Conservation (phyloP, 2,797 vertebrate species). For the Cirrhinus molitorella region DNA sequence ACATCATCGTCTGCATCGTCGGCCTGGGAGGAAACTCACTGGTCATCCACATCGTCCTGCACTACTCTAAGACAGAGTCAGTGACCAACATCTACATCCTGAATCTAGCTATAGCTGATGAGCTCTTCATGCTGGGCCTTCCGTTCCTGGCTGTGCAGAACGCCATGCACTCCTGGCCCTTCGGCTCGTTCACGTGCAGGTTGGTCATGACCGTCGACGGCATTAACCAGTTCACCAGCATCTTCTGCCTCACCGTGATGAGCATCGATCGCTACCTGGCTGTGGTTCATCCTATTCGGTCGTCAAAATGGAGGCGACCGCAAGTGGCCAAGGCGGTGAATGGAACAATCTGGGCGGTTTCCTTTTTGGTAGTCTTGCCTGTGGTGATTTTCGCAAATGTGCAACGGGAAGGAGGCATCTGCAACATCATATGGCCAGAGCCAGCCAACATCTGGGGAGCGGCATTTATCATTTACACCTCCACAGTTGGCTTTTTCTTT, state of each 20-base stretch:
- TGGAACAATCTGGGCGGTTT: slow-evolving; percentile 88
- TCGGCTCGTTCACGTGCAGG: slow-evolving; percentile 91
- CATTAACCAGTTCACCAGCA: slow-evolving; percentile 97
- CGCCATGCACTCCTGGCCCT: slow-evolving; percentile 92
- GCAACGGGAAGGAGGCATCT: slow-evolving; percentile 84
- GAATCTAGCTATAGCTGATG: slow-evolving; percentile 93
- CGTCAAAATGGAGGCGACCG: slow-evolving; percentile 91
- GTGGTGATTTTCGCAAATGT: slow-evolving; percentile 91
- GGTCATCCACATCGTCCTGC: slow-evolving; percentile 95
- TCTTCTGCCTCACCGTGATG: slow-evolving; percentile 97
- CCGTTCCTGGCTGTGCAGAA: slow-evolving; percentile 96
- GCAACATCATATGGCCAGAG: slow-evolving; percentile 95
- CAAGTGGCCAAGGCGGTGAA: slow-evolving; percentile 91
- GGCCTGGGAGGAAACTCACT: slow-evolving; percentile 92
- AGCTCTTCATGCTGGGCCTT: slow-evolving; percentile 94
- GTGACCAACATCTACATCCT: slow-evolving; percentile 99
- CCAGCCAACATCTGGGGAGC: slow-evolving; percentile 88
- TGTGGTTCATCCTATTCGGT: slow-evolving; percentile 92
- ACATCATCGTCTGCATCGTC: slow-evolving; percentile 88
- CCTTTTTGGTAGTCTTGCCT: slow-evolving; percentile 91
- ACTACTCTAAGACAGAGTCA: slow-evolving; percentile 94
- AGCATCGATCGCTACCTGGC: slow-evolving; percentile 96
- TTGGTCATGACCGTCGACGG: slow-evolving; percentile 94
- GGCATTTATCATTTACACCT: slow-evolving; percentile 93
- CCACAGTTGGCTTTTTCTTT: slow-evolving; percentile 92